Evolutionary conservation across 2,113 vertebrate genomes (phyloP).

Genomic region (Noturus placidus): DNA sequence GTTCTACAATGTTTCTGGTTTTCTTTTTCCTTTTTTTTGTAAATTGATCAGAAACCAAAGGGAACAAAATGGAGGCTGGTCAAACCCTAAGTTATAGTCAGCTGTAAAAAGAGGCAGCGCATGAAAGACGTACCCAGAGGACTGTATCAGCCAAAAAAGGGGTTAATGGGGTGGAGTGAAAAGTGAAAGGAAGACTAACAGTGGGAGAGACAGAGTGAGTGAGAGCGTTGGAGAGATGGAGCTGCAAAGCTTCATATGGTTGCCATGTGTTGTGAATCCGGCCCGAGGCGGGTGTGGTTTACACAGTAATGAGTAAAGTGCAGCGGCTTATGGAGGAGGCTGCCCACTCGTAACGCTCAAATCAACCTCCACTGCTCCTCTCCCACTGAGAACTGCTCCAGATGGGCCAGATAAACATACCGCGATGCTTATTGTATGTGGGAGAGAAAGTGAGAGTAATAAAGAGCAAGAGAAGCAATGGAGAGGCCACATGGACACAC

Average conservation of each 20-base stretch:
- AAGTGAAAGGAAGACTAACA: conserved; percentile 16
- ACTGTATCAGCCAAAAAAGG: conserved; percentile 35
- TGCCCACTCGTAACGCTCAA: conserved; percentile 44
- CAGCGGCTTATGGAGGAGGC: conserved; percentile 68
- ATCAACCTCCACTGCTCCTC: conserved; percentile 50
- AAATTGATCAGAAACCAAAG: not conserved
- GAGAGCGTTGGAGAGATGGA: conserved; percentile 56
- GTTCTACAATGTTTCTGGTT: no score
- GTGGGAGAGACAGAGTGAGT: conserved; percentile 29
- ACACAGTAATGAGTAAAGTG: conserved; percentile 74
- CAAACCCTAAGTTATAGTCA: not conserved
- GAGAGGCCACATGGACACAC: conserved; percentile 19
- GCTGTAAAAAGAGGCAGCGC: conserved; percentile 20
- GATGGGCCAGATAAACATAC: conserved; percentile 65
- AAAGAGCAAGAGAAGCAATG: conserved; percentile 5
- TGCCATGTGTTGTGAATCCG: conserved; percentile 73
- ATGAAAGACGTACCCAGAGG: conserved; percentile 12
- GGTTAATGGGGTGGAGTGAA: conserved; percentile 1
- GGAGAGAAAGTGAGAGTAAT: conserved; percentile 24
- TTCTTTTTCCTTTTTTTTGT: no score
- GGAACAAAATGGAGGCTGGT: conserved; percentile 12
- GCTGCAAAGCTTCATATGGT: conserved; percentile 68
- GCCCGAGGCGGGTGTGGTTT: conserved; percentile 71
- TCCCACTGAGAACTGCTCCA: conserved; percentile 54
- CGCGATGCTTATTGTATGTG: conserved; percentile 18